Evolutionary conservation across 2,888 invertebrate species (phyloP), one percentile per base, ranked within the genome.

Genomic region (Hypsopygia costalis): DNA sequence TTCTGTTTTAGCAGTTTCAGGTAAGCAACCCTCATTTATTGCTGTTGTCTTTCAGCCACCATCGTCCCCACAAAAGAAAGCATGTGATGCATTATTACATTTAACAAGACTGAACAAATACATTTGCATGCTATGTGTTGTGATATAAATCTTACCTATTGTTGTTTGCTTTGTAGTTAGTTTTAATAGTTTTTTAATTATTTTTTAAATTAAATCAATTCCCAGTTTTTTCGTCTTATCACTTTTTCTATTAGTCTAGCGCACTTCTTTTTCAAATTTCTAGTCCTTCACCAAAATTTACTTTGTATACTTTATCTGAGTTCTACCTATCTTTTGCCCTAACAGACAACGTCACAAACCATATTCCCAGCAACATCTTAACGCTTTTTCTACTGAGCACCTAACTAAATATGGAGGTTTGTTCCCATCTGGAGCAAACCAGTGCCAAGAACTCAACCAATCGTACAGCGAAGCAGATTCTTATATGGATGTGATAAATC

Each of bases 301-400:
- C n/a, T 25, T 31, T 34, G 4, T 22, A 22, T 37, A 20, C 28
- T 29, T 39, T 41, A 21, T 40, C 42, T 52, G 46, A 50, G 46
- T 41, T 42, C 36, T 66, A 66, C 70, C 75, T 73, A 66, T 79
- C 79, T 83, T 75, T 74, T 75, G 65, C 65, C 62, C 68, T 81
- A 81, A 80, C 87, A 89, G 89, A 87, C 85, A 81, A 60, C 85
- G 76, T 51, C 83, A 82, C 76, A 87, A 83, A 80, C 81, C 89
- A 79, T 89, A 88, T 77, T 85, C 88, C 69, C 86, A 88, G 69
- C 87, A 88, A 73, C 88, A 86, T 57, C 82, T 87, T 75, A 87
- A 83, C 62, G 82, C 89, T 77, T 88, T 88, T 64, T 85, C 88
- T 58, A 81, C 85, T 65, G 89, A 89, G 66, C 88, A 88, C 77